Evolutionary conservation across 92 coral and sea anemone genomes (phyloP).

Genomic region (Meandrina meandrites): DNA sequence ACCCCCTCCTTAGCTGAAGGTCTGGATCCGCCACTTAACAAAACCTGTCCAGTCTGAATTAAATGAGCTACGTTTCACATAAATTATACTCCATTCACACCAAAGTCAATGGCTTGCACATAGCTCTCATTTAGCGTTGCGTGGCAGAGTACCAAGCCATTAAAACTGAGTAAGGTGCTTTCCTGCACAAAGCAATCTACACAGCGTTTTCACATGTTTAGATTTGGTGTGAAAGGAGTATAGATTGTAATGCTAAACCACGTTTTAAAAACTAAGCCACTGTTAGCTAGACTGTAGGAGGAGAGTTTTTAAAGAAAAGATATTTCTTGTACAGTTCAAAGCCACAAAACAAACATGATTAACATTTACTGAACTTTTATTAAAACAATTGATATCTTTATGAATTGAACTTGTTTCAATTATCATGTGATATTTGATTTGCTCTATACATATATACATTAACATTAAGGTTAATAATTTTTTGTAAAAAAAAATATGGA

Average conservation of each 20-base stretch:
- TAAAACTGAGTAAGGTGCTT: not conserved
- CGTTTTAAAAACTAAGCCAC: too few relatives aligned
- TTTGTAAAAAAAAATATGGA: conserved; percentile 24
- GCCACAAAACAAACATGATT: not conserved
- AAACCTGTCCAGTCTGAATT: too few relatives aligned
- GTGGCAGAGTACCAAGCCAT: not conserved
- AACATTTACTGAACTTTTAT: not conserved
- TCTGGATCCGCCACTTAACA: too few relatives aligned
- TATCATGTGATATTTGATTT: not conserved
- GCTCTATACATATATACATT: conserved; percentile 6
- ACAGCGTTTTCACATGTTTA: not conserved
- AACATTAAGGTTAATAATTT: not conserved
- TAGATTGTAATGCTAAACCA: not conserved
- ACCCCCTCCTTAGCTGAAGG: too few relatives aligned
- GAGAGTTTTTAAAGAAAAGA: not conserved
- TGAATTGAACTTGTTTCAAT: not conserved
- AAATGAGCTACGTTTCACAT: not conserved
- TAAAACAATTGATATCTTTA: not conserved
- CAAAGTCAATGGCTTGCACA: not conserved
- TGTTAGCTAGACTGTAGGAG: too few relatives aligned
- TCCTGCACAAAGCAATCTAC: not conserved
- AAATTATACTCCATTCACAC: not conserved
- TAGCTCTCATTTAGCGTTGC: not conserved
- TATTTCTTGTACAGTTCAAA: not conserved
- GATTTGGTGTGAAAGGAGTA: not conserved